Base-by-base conservation (phyloP, 2,888 invertebrate genomes). In the Idaea dimidiata region DNA sequence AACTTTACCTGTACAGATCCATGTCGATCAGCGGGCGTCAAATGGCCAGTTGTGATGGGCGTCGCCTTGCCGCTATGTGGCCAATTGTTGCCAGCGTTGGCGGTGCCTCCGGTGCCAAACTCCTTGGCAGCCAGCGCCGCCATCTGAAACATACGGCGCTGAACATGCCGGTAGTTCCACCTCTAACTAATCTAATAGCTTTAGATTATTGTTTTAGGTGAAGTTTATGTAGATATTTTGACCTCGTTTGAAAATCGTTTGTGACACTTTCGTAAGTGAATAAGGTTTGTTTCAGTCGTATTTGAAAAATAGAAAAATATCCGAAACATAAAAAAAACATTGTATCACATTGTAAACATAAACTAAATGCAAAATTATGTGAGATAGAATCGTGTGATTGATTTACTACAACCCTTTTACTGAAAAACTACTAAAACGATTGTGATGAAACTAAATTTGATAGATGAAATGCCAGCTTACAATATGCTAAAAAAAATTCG, bases 1-100 rank as follows among this genome's bases (percentile, higher is more conserved):
- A 53, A 53, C 18, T 17, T 62, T 66, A 97, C 97, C 96, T 98
- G 98, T 79, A 99, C 98, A 84, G 98, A 99, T 90, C 98, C 99
- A 89, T 98, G 98, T 93, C 98, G 95, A 93, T 98, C 98, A 77
- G 98, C 98, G 79, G 98, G 97, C 78, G 97, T 97, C 85, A 97
- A 94, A 89, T 97, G 97, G 1, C 91, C 97, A 78, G 97, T 94
- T 79, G 95, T 95, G 85, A 96, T 95, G 82, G 97, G 97, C 81
- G 96, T 96, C 79, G 96, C 96, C 90, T 97, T 97, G 64, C 93
- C 93, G 81, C 96, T 96, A 95, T 97, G 97, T 78, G 96, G 96
- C 93, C 96, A 95, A 84, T 94, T 94, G 87, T 96, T 95, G 83
- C 95, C 94, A 72, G 94, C 93, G 88, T 95, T 95, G 83, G 96